These are phyloP conservation scores for Gymnoscopelus microlampas DNA, from an alignment of 2,797 vertebrate species.

Conservation along the genomic window DNA sequence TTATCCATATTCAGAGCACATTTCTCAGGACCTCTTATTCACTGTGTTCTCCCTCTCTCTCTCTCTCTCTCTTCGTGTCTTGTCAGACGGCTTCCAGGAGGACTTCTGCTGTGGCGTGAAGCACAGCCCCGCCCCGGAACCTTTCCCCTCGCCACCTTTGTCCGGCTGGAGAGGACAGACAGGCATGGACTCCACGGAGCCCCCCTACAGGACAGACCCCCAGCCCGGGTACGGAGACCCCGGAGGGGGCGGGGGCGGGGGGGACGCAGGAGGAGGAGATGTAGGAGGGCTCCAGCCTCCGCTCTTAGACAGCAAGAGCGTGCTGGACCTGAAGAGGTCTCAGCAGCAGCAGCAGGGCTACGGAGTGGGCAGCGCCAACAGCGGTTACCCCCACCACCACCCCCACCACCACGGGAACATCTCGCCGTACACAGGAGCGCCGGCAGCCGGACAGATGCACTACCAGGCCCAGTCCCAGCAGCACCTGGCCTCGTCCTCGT, in stretches of 20 bases:
- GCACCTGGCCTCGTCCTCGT: constrained; percentile 31
- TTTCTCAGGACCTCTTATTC: background rate
- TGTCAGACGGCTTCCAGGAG: constrained; percentile 90
- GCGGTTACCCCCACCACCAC: too few relatives aligned
- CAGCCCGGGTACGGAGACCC: constrained; percentile 75
- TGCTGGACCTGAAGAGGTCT: constrained; percentile 88
- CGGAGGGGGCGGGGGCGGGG: constrained; percentile 69
- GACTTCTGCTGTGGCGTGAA: constrained; percentile 95
- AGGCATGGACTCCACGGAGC: constrained; percentile 60
- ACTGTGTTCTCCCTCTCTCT: background rate
- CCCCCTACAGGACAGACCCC: constrained; percentile 79
- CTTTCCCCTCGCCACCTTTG: constrained; percentile 44
- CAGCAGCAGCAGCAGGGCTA: constrained; percentile 85
- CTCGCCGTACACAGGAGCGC: constrained; percentile 50
- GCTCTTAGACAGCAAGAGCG: constrained; percentile 87
- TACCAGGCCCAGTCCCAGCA: constrained; percentile 26
- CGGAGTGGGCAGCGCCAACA: constrained; percentile 52
- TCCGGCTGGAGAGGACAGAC: constrained; percentile 40
- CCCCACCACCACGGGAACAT: constrained; percentile 52
- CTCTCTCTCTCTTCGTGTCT: constrained; percentile 5
- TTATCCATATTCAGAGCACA: background rate
- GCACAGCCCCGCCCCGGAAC: constrained; percentile 70
- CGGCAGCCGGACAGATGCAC: constrained; percentile 52
- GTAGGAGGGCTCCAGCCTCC: constrained; percentile 73
- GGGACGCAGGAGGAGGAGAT: constrained; percentile 33